Conservation (phyloP, 2,888 invertebrate species). For the Spilosoma lubricipeda region DNA sequence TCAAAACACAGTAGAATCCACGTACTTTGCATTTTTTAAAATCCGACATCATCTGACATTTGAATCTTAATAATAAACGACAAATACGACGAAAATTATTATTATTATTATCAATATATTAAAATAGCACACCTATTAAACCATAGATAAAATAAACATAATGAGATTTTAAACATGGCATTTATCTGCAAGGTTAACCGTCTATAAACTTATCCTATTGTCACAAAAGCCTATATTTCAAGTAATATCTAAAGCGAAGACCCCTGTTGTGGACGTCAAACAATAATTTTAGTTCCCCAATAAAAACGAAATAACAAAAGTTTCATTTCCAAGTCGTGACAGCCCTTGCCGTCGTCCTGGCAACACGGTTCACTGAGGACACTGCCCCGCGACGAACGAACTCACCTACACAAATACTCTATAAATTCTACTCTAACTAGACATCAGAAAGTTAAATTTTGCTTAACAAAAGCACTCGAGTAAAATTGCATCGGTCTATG, state of each 20-base stretch:
- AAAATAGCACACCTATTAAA: not conserved
- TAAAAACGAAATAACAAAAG: slow-evolving; percentile 58
- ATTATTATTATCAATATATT: too few species aligned
- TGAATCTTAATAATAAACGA: not conserved
- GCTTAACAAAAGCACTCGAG: slow-evolving; percentile 30
- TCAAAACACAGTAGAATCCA: not conserved
- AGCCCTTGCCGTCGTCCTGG: slow-evolving; percentile 76
- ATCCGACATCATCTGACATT: not conserved
- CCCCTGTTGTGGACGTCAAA: slow-evolving; percentile 41
- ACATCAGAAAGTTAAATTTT: slow-evolving; percentile 39
- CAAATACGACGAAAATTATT: not conserved
- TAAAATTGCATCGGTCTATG: slow-evolving; percentile 48
- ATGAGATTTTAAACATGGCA: not conserved
- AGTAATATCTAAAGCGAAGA: slow-evolving; percentile 32
- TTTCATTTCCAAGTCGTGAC: slow-evolving; percentile 73
- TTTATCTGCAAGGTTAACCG: not conserved
- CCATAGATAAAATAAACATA: not conserved
- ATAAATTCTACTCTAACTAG: slow-evolving; percentile 42
- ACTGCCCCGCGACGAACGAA: slow-evolving; percentile 72
- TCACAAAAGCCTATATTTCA: slow-evolving; percentile 40
- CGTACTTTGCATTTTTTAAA: not conserved
- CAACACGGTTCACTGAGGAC: slow-evolving; percentile 78
- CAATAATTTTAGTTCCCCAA: slow-evolving; percentile 48
- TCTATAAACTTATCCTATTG: slow-evolving; percentile 26
- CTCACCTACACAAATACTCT: slow-evolving; percentile 46